Percentiles rank a stretch among this genome's conserved stretches.
phyloP scores from a whole-genome alignment of 2,113 vertebrate genomes.

The Proterorhinus semilunaris region DNA sequence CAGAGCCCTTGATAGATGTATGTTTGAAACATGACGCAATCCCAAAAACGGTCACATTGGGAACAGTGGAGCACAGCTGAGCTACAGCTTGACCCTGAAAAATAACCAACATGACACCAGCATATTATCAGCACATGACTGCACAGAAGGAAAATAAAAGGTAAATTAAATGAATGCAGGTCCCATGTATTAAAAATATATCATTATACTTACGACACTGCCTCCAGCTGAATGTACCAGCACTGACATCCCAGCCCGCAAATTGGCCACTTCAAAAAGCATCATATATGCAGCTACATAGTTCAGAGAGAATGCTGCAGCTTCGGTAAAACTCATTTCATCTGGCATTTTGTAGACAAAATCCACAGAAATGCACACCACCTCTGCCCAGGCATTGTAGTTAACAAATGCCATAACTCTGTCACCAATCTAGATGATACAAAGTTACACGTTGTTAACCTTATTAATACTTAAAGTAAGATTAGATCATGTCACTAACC shows the following conservation, averaged over 20 bases:
- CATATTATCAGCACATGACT: constrained; percentile 20
- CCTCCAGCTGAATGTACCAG: constrained; percentile 95
- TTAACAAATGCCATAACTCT: constrained; percentile 96
- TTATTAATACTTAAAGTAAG: background rate
- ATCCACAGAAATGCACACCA: constrained; percentile 88
- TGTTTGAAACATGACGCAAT: constrained; percentile 96
- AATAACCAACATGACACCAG: constrained; percentile 43
- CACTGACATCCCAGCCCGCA: constrained; percentile 96
- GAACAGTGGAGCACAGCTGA: constrained; percentile 93
- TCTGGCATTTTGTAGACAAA: constrained; percentile 96
- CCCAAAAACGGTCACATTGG: constrained; percentile 91
- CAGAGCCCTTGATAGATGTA: constrained; percentile 89
- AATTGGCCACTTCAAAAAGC: constrained; percentile 96
- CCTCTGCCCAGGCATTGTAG: constrained; percentile 97
- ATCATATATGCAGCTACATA: constrained; percentile 98
- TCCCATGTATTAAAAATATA: background rate
- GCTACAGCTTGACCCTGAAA: constrained; percentile 94
- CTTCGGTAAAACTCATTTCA: constrained; percentile 94
- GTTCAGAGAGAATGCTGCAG: constrained; percentile 93
- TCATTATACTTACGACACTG: constrained; percentile 85
- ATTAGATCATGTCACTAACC: constrained; percentile 73
- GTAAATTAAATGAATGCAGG: background rate
- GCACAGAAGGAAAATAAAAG: background rate
- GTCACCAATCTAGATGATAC: constrained; percentile 87
- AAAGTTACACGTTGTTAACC: background rate